Evolutionary conservation across 2,888 invertebrate genomes (phyloP), one percentile per base, ranked within the genome.

Genomic region (Caenorhabditis drosophilae): DNA sequence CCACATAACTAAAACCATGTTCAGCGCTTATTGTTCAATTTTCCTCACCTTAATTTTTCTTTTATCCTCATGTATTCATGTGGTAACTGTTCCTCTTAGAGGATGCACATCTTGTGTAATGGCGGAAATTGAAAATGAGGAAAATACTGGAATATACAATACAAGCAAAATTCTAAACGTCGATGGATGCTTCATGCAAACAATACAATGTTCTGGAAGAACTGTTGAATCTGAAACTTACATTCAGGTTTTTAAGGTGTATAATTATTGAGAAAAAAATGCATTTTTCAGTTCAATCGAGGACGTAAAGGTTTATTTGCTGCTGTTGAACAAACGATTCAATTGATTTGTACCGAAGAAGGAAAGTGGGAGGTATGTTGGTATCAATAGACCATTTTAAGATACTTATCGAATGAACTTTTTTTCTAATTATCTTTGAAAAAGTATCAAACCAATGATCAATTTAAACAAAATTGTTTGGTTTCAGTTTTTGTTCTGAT

Each of bases 291-390:
- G 44, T 61, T 61, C 48, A 61, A 61, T 50, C 46, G 47, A 38
- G 55, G 61, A 11, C 55, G 55, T 3, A 61, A 61, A 46, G 61
- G 61, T 7, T 47, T 61, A 1, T 56, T 61, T 27, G 50, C 55
- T 11, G 51, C 55, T 22, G 55, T 56, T 23, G 26, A 61, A 35
- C 61, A 61, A 46, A 61, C 61, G 1, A 61, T 61, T 31, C 61
- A 61, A 44, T 51, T 61, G 12, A 42, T 52, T 16, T 61, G 61
- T 20, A 61, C 55, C 25, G 51, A 61, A 7, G 36, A 56, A 20
- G 61, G 61, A 35, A 51, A 61, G 36, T 61, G 61, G 61, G 61
- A 61, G 47, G 55, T 55, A 34, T 7, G 45, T 6, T 26, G n/a
- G n/a, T n/a, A 6, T 16, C n/a, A n/a, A n/a, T n/a, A n/a, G n/a